Conservation (phyloP, 1,140 invertebrate genomes). For the Tyrophagus putrescentiae region DNA sequence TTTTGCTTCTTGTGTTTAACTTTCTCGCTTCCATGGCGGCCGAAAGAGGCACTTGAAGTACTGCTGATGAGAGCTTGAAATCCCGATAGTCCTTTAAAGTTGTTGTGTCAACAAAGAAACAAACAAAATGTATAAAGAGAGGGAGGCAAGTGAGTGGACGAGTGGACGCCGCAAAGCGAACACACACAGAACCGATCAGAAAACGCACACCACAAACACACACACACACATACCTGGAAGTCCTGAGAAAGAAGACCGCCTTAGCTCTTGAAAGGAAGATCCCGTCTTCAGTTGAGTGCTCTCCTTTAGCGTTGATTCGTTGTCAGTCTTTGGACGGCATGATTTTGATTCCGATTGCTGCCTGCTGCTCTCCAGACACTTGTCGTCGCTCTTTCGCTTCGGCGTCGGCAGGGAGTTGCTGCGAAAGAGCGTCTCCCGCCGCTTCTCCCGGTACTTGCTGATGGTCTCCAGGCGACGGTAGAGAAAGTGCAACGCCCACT, state of each 20-base stretch:
- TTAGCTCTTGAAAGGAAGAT: constrained; percentile 31
- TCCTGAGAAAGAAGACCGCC: constrained; percentile 25
- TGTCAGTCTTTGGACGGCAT: constrained; percentile 51
- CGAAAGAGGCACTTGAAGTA: constrained; percentile 10
- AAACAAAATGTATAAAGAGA: not conserved
- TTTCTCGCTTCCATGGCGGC: constrained; percentile 18
- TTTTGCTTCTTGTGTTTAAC: constrained; percentile 19
- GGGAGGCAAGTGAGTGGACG: not conserved
- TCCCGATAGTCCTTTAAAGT: constrained; percentile 6
- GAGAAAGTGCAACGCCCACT: constrained; percentile 88
- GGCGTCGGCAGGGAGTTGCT: constrained; percentile 1
- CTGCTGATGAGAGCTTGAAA: constrained; percentile 13
- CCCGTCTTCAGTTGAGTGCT: constrained; percentile 10
- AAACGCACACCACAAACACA: no score
- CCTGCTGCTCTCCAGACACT: not conserved
- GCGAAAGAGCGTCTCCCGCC: constrained; percentile 17
- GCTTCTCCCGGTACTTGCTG: not conserved
- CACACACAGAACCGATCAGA: no score
- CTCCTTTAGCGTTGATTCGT: constrained; percentile 18
- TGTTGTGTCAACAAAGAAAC: not conserved
- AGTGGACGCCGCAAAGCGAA: not conserved
- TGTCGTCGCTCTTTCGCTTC: not conserved
- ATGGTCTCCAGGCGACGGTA: constrained; percentile 49
- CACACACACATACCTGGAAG: constrained; percentile 10
- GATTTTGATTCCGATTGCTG: constrained; percentile 68